phyloP scores from a whole-genome alignment of 35 echinoderm and acorn worm genomes.

The Apostichopus parvimensis region DNA sequence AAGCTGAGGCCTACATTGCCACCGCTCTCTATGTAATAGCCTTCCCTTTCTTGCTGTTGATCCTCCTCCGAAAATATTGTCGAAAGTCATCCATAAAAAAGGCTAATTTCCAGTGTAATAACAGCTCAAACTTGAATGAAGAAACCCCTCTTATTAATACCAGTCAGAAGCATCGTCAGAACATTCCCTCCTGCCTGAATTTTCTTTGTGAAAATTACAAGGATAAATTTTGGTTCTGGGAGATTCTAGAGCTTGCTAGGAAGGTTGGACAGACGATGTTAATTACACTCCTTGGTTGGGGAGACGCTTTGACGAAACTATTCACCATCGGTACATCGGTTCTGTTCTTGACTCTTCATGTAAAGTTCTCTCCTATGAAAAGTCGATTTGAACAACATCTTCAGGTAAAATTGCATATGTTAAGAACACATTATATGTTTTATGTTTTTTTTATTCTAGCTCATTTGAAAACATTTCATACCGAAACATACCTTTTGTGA shows the following conservation, averaged over 20 bases:
- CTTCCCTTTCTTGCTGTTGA: neutral
- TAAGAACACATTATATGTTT: too few species aligned
- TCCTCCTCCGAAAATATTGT: neutral
- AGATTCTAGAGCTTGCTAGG: slow-evolving; percentile 51
- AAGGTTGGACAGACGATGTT: slow-evolving; percentile 41
- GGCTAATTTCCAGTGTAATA: too few species aligned
- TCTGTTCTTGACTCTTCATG: slow-evolving; percentile 30
- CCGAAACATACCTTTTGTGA: too few species aligned
- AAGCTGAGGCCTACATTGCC: neutral
- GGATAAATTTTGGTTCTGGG: slow-evolving; percentile 60
- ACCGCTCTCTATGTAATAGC: neutral
- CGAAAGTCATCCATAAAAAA: neutral
- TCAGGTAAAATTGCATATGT: too few species aligned
- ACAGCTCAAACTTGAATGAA: neutral
- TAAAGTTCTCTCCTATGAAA: neutral
- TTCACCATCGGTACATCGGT: slow-evolving; percentile 37
- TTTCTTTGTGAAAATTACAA: slow-evolving; percentile 70
- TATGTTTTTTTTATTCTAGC: too few species aligned
- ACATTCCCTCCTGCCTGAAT: neutral
- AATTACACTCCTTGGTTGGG: slow-evolving; percentile 19
- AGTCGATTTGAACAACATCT: too few species aligned
- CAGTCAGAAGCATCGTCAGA: neutral
- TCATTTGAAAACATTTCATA: too few species aligned
- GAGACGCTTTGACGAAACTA: slow-evolving; percentile 7
- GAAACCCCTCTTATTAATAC: neutral